Base-by-base conservation (phyloP, 2,797 vertebrate species). In the Rhinella marina region DNA sequence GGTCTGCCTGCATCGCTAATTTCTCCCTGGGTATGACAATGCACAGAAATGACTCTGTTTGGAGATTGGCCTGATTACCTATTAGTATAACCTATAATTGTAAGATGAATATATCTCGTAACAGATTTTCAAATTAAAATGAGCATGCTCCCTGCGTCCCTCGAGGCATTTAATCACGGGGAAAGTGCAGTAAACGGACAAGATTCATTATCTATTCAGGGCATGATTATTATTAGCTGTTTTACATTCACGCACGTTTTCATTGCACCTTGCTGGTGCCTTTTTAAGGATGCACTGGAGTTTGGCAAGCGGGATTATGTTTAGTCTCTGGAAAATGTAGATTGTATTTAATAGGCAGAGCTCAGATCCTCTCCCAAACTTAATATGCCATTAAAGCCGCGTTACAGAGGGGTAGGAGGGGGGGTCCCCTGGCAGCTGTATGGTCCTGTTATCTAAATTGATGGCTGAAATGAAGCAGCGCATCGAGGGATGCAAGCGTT, bases 151-250 rank as follows among this genome's bases (percentile, higher is more conserved):
- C 79, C 48, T 57, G 83, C n/a, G 79, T 89, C 88, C 88, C 88
- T 32, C 50, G 68, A 82, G 88, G 88, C 84, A 10, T 86, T 85
- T 89, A 89, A 89, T 89, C 88, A 89, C 70, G 27, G 84, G 76
- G 59, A 86, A 64, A 88, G 88, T 70, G 88, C 79, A 82, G 84
- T 64, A 89, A 89, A 89, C 76, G 88, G 88, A 86, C 88, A 78
- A 86, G 87, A 86, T 89, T 89, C 84, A 86, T 89, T 89, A 89
- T 89, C 88, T 89, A 86, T 86, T 89, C 84, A 82, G 84, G 84
- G 57, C 72, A 78, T 86, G 70, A 89, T 89, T 85, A 89, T 86
- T 82, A 86, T 86, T 85, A 86, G 84, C 83, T 85, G 27, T 75
- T 84, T 84, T 85, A 88, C 56, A 85, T 86, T 75, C 83, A 82